Percentiles rank a stretch among this genome's conserved stretches.
Evolutionary conservation across 1,140 invertebrate genomes (phyloP).

Genomic region (Zophobas morio): DNA sequence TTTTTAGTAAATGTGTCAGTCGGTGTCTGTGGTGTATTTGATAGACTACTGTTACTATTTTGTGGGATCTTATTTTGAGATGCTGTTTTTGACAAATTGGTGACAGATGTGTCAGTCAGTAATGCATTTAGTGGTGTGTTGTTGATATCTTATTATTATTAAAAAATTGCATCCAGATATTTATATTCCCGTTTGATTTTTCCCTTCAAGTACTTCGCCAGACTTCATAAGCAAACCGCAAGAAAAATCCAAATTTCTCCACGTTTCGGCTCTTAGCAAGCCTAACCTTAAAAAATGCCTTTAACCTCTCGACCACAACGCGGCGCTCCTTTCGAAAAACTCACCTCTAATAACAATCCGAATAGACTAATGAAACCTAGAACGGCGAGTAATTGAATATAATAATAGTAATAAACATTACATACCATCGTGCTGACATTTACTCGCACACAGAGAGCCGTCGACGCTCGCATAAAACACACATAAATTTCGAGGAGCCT

Average conservation of each 20-base stretch:
- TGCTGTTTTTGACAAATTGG: too few species aligned
- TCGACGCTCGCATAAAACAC: slow-evolving; percentile 26
- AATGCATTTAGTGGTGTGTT: too few species aligned
- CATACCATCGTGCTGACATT: slow-evolving; percentile 41
- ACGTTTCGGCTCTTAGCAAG: not conserved
- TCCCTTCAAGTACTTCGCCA: too few species aligned
- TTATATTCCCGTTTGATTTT: too few species aligned
- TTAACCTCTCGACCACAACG: slow-evolving; percentile 17
- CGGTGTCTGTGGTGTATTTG: too few species aligned
- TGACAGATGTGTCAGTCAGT: too few species aligned
- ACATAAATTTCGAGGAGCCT: slow-evolving; percentile 44
- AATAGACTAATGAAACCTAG: slow-evolving; percentile 37
- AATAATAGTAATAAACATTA: slow-evolving; percentile 42
- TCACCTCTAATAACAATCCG: slow-evolving; percentile 27
- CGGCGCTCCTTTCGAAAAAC: slow-evolving; percentile 5
- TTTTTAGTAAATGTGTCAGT: too few species aligned
- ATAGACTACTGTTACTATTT: too few species aligned
- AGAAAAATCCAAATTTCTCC: slow-evolving; percentile 36
- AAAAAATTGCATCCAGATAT: too few species aligned
- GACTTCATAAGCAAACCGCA: too few species aligned
- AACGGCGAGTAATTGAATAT: slow-evolving; percentile 42
- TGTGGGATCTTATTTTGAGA: too few species aligned
- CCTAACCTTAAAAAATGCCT: slow-evolving; percentile 23
- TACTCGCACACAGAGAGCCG: slow-evolving; percentile 27
- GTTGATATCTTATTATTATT: too few species aligned